Base-by-base conservation (phyloP, 1,140 invertebrate species). In the Bombus pyrosoma region DNA sequence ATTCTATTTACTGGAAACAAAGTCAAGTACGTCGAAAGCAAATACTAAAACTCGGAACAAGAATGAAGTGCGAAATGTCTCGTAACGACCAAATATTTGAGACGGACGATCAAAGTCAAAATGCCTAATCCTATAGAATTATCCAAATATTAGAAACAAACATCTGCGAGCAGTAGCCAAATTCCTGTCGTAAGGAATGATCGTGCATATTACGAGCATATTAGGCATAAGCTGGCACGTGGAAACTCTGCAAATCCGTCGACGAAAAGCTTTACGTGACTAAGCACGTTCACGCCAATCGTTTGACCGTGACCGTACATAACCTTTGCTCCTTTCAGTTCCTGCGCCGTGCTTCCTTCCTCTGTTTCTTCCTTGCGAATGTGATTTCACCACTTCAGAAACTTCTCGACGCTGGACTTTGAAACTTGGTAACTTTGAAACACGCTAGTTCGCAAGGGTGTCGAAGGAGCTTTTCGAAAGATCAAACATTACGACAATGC, bases 181-280 rank as follows among this genome's bases (percentile, higher is more conserved):
- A 57, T 53, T 53, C 47, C 47, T 53, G 47, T 22, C 64, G 22
- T 28, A 34, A 57, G 13, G 59, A 83, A 41, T 25, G 47, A 69
- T 10, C 39, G 81, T 22, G 62, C n/a, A 25, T 13, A 64, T 43
- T 43, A 39, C 18, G 41, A 8, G 15, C 41, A 15, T 25, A 41
- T 47, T 37, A 25, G 41, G 13, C 34, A 28, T 9, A 10, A n/a
- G 47, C n/a, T 28, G 41, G 37, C 74, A 41, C 43, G 64, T 43
- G 34, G 59, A 59, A 83, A n/a, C 47, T 57, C 12, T 37, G 2
- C 39, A 28, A 57, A 41, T 83, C 28, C 43, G 12, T 22, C 12
- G 43, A 77, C 47, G 57, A 62, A 80, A 79, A 57, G 83, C 32
- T 79, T 37, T 62, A 79, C 74, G 75, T 82, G 80, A 81, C 81